Conservation (phyloP, 92 coral and sea anemone genomes). For the Pocillopora grandis region DNA sequence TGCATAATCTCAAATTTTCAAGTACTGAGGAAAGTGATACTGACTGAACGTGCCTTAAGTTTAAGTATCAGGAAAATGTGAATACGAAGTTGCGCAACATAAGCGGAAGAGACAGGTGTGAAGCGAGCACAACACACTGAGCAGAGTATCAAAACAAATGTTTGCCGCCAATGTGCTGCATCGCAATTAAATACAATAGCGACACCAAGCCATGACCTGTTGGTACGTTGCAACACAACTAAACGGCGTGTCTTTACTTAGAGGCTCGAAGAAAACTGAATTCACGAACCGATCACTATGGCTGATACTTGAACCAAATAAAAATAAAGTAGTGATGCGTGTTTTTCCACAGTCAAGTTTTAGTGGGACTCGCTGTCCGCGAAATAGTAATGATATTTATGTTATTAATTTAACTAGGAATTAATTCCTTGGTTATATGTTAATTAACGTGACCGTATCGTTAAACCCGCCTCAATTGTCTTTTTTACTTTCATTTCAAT, state of each 20-base stretch:
- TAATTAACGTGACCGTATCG: background rate
- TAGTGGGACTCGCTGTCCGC: background rate
- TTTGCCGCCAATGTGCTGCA: slow-evolving; percentile 8
- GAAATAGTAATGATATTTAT: background rate
- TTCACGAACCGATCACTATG: background rate
- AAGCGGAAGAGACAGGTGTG: background rate
- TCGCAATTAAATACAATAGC: background rate
- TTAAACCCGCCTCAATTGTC: background rate
- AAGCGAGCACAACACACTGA: background rate
- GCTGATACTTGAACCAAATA: background rate
- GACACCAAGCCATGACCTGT: slow-evolving; percentile 13
- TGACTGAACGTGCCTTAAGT: too few relatives aligned
- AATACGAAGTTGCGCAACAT: background rate
- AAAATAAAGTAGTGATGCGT: background rate
- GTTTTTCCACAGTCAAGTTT: background rate
- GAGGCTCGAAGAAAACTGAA: background rate
- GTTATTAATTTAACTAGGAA: background rate
- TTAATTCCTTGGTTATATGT: background rate
- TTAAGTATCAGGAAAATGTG: too few relatives aligned
- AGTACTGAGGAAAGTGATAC: too few relatives aligned
- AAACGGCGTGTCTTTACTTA: background rate
- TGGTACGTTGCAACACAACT: background rate
- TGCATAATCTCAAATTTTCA: too few relatives aligned
- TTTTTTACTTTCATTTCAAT: background rate
- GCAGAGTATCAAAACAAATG: slow-evolving; percentile 5